Evolutionary conservation across 2,113 vertebrate species (phyloP), one percentile per base, ranked within the genome.

Genomic region (Ophthalmolycus amberensis): DNA sequence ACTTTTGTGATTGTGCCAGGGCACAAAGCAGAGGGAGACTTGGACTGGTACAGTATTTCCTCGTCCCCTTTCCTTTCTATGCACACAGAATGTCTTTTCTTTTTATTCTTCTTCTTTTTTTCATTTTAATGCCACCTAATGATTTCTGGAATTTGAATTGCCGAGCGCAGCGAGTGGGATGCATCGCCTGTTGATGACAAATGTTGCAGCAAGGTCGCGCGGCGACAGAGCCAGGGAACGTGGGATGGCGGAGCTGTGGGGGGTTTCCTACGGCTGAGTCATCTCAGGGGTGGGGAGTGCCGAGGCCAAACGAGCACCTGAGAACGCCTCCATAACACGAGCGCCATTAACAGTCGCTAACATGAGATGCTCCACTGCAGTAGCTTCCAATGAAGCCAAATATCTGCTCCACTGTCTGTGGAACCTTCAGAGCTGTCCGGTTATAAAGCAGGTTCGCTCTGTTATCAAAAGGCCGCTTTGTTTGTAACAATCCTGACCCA

Each of bases 191-290:
- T 56, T 6, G 81, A 90, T 89, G 87, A 90, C 67, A 70, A 87
- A 84, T 32, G 74, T 32, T 64, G 75, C 50, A 69, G 85, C 87
- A 93, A 93, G 93, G 93, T 95, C 92, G 90, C 87, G 40, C 59
- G 22, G 90, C 66, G 82, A 86, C 86, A 48, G 81, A 71, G 85
- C 82, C 73, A 80, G 88, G 71, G 77, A 90, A 80, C 71, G 90
- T 87, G 87, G 87, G 93, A 86, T 67, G 84, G 73, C 42, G 71
- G 79, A 84, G 84, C 81, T 80, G 89, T 56, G n/a, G 76, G 89
- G 92, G 83, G 84, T 85, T 91, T 90, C 90, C 90, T 90, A 89
- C 44, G 88, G 86, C 83, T 94, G 92, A 92, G 89, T 94, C 91
- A 94, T 90, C 72, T 8, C 25, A 68, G 81, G 75, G 67, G 66